A percentile compares a stretch with the other conserved stretches of the same genome.
phyloP scores from a whole-genome alignment of 2,888 invertebrate genomes.

The Pammene aurita region DNA sequence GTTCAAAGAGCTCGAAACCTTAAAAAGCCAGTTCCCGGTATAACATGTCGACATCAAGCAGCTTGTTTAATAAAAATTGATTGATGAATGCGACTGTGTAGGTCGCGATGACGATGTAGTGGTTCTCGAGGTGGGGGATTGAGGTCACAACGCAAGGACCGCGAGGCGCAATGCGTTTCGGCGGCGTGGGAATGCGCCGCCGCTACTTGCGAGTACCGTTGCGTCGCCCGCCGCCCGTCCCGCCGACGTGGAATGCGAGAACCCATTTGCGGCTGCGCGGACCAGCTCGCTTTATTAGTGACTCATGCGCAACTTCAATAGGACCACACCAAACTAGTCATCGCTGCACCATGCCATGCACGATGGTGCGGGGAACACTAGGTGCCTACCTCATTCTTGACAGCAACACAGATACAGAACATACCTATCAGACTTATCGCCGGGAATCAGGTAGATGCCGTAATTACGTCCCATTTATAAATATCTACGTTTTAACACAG shows the following conservation, averaged over 20 bases:
- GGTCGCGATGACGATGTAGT: constrained; percentile 52
- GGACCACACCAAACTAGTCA: constrained; percentile 43
- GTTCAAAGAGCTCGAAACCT: constrained; percentile 45
- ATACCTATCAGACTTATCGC: not conserved
- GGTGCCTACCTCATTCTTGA: not conserved
- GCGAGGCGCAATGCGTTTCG: constrained; percentile 74
- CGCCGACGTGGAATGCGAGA: constrained; percentile 74
- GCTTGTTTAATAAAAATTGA: constrained; percentile 54
- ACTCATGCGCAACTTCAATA: constrained; percentile 69
- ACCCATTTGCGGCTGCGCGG: constrained; percentile 72
- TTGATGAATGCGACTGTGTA: constrained; percentile 56
- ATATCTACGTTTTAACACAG: not conserved
- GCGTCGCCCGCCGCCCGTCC: constrained; percentile 56
- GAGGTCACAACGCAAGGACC: constrained; percentile 60
- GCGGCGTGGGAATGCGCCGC: constrained; percentile 76
- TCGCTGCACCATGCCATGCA: constrained; percentile 26
- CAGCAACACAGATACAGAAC: not conserved
- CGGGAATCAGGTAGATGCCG: not conserved
- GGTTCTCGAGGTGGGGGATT: constrained; percentile 57
- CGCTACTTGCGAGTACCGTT: constrained; percentile 80
- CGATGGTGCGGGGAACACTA: not conserved
- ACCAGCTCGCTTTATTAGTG: constrained; percentile 64
- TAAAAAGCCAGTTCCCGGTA: constrained; percentile 32
- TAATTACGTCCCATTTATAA: not conserved
- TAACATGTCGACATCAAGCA: constrained; percentile 45